Evolutionary conservation across 2,797 vertebrate genomes (phyloP), one percentile per base, ranked within the genome.

Genomic region (Lagorchestes hirsutus): DNA sequence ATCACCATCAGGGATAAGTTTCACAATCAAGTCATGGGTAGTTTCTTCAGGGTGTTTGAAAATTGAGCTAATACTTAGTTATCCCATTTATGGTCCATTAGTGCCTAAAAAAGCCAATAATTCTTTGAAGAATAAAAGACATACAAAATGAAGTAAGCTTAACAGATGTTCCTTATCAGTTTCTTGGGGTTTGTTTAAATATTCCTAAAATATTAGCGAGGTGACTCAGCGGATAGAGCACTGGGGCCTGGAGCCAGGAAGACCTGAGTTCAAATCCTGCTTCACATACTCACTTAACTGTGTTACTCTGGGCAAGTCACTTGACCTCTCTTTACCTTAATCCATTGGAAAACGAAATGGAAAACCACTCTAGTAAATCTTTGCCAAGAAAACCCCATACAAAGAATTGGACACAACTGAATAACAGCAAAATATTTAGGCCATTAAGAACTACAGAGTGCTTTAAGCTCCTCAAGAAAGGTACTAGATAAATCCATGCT

Each of bases 61-160:
- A 91, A 92, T 8, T 9, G 67, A 92, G 92, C 54, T 58, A 90
- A 95, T 0, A 28, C 91, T 52, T 92, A 74, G 24, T 27, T 94
- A 24, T 93, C 29, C 87, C n/a, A 12, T 95, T 95, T 74, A 59
- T 46, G 91, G 46, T 29, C 58, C 93, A 57, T 6, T 46, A 28
- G 91, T 82, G 40, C 94, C 91, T 2, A 0, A 54, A 0, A 54
- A 95, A 40, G 67, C 91, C 93, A 94, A 96, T 93, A 95, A 96
- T 95, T 93, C 94, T 96, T 94, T 96, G 58, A 96, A 96, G 95
- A 87, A 95, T 91, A 67, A 95, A 95, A 27, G 90, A 93, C 57
- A 46, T 54, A 93, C 91, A 91, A 92, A 94, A 96, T 93, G 67
- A 96, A 92, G 93, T 95, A 91, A 96, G 56, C 58, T 92, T 29